Percentiles rank a stretch among this genome's conserved stretches.
Evolutionary conservation across 1,140 invertebrate genomes (phyloP).

Genomic region (Babylonia areolata): DNA sequence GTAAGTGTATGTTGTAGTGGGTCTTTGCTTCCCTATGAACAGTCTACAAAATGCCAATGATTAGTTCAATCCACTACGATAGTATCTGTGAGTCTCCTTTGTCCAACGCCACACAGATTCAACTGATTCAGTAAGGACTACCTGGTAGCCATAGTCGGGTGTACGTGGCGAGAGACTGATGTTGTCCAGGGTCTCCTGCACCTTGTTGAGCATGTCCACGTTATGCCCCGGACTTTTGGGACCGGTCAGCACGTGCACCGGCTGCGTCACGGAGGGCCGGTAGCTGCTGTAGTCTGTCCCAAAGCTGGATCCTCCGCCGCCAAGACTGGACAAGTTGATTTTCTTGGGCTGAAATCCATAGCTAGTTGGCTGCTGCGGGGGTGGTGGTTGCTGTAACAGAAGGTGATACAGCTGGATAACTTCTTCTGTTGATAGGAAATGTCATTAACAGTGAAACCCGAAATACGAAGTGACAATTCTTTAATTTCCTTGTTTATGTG

Average conservation of each 20-base stretch:
- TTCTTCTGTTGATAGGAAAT: no score
- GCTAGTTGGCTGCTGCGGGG: constrained; percentile 44
- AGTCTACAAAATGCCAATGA: no score
- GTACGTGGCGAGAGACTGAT: constrained; percentile 48
- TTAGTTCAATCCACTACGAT: no score
- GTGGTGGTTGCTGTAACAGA: constrained; percentile 36
- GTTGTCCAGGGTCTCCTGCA: constrained; percentile 51
- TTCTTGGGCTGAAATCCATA: constrained; percentile 66
- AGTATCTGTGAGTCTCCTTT: no score
- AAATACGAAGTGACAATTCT: no score
- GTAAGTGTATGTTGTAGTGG: no score
- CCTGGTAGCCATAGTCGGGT: constrained; percentile 39
- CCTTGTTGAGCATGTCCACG: constrained; percentile 45
- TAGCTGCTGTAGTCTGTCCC: constrained; percentile 49
- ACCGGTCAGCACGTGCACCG: constrained; percentile 21
- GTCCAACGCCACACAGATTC: no score
- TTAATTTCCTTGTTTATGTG: no score
- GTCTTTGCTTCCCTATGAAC: no score
- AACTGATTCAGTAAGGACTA: no score
- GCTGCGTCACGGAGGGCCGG: neutral
- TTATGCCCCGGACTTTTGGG: constrained; percentile 8
- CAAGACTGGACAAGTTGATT: constrained; percentile 57
- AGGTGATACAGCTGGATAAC: no score
- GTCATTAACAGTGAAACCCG: no score
- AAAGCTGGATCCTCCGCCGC: constrained; percentile 63